Evolutionary conservation across 1,140 invertebrate genomes (phyloP).

Genomic region (Cyrtorhinus lividipennis): DNA sequence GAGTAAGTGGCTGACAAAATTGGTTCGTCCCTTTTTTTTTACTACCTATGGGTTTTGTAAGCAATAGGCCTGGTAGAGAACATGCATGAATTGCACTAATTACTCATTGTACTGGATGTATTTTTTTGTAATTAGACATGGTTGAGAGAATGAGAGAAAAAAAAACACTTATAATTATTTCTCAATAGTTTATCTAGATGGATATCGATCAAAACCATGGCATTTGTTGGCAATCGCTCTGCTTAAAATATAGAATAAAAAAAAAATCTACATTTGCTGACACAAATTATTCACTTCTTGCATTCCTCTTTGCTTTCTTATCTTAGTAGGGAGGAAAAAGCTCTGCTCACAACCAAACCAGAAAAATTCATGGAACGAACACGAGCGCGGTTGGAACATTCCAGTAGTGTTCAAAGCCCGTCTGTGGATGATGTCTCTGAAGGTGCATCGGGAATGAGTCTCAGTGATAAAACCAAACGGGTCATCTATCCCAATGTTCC

Average conservation of each 20-base stretch:
- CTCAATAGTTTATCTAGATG: background rate
- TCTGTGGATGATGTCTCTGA: background rate
- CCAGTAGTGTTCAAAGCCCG: background rate
- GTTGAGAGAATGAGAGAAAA: background rate
- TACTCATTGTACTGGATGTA: too few species aligned
- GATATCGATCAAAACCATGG: too few species aligned
- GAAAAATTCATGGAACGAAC: background rate
- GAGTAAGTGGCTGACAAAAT: background rate
- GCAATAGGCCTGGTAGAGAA: background rate
- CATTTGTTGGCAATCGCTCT: too few species aligned
- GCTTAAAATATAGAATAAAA: too few species aligned
- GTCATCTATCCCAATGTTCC: constrained; percentile 60
- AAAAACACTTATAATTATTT: background rate
- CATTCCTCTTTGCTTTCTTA: background rate
- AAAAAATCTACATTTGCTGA: too few species aligned
- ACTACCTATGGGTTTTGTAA: background rate
- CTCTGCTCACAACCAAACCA: background rate
- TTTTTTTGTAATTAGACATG: too few species aligned
- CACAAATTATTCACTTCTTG: background rate
- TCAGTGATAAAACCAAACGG: constrained; percentile 25
- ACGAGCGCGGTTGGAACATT: background rate
- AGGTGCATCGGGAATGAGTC: constrained; percentile 5
- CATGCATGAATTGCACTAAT: too few species aligned
- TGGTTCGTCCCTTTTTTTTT: background rate
- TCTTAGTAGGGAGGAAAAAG: background rate